These are phyloP conservation scores for Chionomys nivalis DNA, from an alignment of 2,113 vertebrate species.

Conservation along the genomic window DNA sequence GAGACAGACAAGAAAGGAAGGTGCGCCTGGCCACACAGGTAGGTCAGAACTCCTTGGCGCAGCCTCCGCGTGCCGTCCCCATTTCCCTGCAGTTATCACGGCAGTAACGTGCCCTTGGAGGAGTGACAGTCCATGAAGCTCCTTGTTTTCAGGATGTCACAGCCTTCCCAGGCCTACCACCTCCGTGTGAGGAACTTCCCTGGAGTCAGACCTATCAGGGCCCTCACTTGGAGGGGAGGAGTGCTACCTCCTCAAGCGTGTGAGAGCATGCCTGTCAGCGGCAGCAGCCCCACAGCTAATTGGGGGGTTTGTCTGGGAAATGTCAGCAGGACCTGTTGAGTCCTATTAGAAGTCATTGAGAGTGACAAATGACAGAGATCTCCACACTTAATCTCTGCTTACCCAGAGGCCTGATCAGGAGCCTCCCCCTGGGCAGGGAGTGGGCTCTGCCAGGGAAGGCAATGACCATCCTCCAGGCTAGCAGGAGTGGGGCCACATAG, in stretches of 20 bases:
- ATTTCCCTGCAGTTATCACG: not conserved
- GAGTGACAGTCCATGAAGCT: not conserved
- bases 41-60: not conserved
- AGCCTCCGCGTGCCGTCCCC: not conserved
- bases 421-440: slow-evolving; percentile 26
- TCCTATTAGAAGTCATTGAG: slow-evolving; percentile 71
- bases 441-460: not conserved
- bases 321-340: slow-evolving; percentile 56
- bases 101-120: not conserved
- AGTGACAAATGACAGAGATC: slow-evolving; percentile 18
- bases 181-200: not conserved
- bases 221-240: not conserved
- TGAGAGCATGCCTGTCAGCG: slow-evolving; percentile 47
- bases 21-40: not conserved
- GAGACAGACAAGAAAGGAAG: not conserved
- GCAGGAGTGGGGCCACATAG: fast-evolving
- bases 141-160: not conserved
- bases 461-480: not conserved
- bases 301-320: slow-evolving; percentile 64
- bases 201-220: not conserved
- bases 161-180: not conserved
- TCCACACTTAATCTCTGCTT: slow-evolving; percentile 28
- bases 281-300: slow-evolving; percentile 63
- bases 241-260: slow-evolving; percentile 48
- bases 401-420: slow-evolving; percentile 52